Conservation (phyloP, 2,888 invertebrate genomes). For the Pterostichus madidus region DNA sequence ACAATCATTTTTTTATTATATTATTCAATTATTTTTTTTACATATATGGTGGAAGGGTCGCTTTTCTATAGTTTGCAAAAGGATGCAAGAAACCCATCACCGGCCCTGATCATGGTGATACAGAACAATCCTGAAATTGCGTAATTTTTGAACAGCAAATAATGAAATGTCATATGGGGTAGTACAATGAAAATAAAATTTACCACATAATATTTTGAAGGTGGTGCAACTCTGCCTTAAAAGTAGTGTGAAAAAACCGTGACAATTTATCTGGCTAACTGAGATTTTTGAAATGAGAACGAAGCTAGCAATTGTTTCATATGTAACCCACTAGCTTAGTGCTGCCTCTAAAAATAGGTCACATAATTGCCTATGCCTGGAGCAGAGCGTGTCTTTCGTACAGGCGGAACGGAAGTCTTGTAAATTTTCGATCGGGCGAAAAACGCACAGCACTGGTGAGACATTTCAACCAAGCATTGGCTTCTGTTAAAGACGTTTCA, state of each 20-base stretch:
- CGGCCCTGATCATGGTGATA: too few relatives aligned
- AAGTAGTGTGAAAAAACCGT: neutral
- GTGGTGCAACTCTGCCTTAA: too few relatives aligned
- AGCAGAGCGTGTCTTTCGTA: constrained; percentile 53
- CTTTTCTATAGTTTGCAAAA: too few relatives aligned
- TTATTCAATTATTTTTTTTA: too few relatives aligned
- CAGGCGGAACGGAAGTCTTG: constrained; percentile 28
- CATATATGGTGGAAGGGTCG: too few relatives aligned
- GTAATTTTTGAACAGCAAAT: too few relatives aligned
- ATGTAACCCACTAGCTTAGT: constrained; percentile 65
- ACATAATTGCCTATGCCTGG: constrained; percentile 64
- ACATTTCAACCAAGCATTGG: neutral
- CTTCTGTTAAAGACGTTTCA: neutral
- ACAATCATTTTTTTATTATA: too few relatives aligned
- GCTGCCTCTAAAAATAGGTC: constrained; percentile 64
- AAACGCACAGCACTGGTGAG: constrained; percentile 1
- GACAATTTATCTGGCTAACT: constrained; percentile 52
- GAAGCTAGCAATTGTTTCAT: constrained; percentile 65
- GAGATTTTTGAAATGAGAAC: constrained; percentile 63
- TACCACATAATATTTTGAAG: too few relatives aligned
- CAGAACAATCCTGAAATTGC: too few relatives aligned
- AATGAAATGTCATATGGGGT: too few relatives aligned
- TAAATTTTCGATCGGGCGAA: constrained; percentile 11
- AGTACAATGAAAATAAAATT: too few relatives aligned
- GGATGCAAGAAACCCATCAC: too few relatives aligned